Evolutionary conservation across 1,140 invertebrate genomes (phyloP), one percentile per base, ranked within the genome.

Genomic region (Saccostrea echinata): DNA sequence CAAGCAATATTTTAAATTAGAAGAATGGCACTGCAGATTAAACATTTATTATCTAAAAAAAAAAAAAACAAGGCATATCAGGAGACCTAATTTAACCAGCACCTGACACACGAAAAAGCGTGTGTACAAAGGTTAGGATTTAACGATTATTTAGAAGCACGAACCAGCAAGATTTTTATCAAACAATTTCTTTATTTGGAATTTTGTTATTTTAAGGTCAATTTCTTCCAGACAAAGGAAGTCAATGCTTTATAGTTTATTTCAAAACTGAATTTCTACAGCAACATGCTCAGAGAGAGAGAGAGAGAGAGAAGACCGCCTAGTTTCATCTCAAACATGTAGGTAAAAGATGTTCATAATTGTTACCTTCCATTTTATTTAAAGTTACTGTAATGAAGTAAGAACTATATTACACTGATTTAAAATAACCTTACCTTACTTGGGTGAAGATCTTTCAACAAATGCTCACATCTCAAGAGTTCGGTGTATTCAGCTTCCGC

Each of bases 371-470:
- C n/a, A n/a, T n/a, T n/a, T n/a, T n/a, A n/a, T n/a, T n/a, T n/a
- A n/a, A n/a, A n/a, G n/a, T n/a, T n/a, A n/a, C n/a, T n/a, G n/a
- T n/a, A n/a, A n/a, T 0, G 43, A 8, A 43, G 9, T 8, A 43
- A 43, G 43, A 43, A 43, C 4, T 57, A 18, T 57, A 21, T 57
- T 18, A 0, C 3, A 4, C 16, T 57, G 53, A 21, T 57, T 18
- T 30, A 76, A 76, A 27, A 76, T 9, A 8, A 4, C 43, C 83
- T 27, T 57, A 84, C 83, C 53, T 84, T 84, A 30, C 43, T 57
- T 3, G 83, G 83, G 30, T 84, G 61, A 21, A 84, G 53, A 13
- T 84, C 83, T 61, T 84, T 84, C 55, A 84, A 55, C 83, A 84
- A 84, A 61, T 84, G 83, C 33, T 84, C 83, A 57, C 52, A 84